Base-by-base conservation (phyloP, 2,113 vertebrate species). In the Entosphenus tridentatus region DNA sequence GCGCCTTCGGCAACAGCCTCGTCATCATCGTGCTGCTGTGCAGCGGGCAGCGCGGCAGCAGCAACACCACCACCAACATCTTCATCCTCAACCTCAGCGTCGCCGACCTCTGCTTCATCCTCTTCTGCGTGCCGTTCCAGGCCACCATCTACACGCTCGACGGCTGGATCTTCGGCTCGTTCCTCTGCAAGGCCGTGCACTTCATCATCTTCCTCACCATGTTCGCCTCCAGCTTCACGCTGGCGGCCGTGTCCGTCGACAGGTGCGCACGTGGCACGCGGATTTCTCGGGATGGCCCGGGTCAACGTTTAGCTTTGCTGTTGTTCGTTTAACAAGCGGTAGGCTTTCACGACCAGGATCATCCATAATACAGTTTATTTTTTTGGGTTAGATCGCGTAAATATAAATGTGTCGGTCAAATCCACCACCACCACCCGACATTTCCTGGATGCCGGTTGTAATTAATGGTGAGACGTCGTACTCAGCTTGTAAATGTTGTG, bases 81-180 rank as follows among this genome's bases (percentile, higher is more conserved):
- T 56, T 56, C 18, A 56, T 70, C 11, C 69, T 70, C 12, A 70
- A 70, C 56, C 13, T 70, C 18, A 70, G 69, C 55, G 56, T 70
- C 12, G 69, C 69, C 11, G 69, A 70, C 69, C 69, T 70, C 12
- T 54, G 55, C 13, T 70, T 70, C 69, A 55, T 70, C 55, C 14
- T 70, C 8, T 57, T 70, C 12, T 70, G 69, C 56, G 69, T 70
- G 54, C 69, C 69, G 12, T 70, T 70, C 69, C 55, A 70, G 55
- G 69, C 69, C 8, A 70, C 69, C 8, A 56, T 56, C n/a, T 70
- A 70, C 69, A 21, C 56, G 3, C 69, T 70, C 14, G 55, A 55
- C 14, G 8, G 56, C 12, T 70, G 69, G 69, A 70, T 70, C 56
- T 70, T 70, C 16, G 69, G 69, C 54, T 14, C 69, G 1, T 16